Conservation (phyloP, 2,113 vertebrate species). For the Cyphomyrus plagiostoma region DNA sequence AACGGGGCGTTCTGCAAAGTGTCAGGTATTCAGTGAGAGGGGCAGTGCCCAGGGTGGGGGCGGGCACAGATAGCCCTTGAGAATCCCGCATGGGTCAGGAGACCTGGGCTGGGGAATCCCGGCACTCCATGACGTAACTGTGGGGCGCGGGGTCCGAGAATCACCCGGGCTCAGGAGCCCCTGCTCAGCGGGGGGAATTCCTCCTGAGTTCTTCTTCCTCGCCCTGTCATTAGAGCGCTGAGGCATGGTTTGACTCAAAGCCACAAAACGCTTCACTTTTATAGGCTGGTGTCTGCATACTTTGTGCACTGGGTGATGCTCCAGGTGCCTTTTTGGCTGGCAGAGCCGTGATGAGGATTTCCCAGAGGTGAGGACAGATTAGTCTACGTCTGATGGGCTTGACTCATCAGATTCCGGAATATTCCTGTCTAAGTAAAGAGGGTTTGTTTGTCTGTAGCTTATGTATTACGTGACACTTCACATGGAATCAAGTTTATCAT, state of each 20-base stretch:
- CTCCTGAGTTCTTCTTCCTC: conserved; percentile 29
- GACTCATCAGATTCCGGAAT: neutral
- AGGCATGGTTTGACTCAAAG: conserved; percentile 27
- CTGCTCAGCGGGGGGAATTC: conserved; percentile 43
- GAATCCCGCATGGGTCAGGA: neutral
- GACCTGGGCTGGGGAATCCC: neutral
- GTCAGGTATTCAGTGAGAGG: neutral
- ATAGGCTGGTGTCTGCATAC: conserved; percentile 22
- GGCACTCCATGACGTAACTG: conserved; percentile 21
- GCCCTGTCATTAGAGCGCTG: conserved; percentile 40
- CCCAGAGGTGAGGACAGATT: conserved; percentile 29
- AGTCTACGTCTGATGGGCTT: neutral
- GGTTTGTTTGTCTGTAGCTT: neutral
- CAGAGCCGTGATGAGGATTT: conserved; percentile 17
- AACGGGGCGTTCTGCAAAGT: neutral
- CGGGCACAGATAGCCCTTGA: neutral
- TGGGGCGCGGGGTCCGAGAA: neutral
- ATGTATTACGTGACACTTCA: neutral
- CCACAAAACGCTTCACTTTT: conserved; percentile 36
- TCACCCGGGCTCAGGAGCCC: conserved; percentile 21
- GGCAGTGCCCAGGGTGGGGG: neutral
- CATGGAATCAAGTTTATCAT: neutral
- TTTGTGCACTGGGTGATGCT: conserved; percentile 30
- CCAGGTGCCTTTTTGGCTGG: conserved; percentile 32
- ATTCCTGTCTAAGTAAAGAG: neutral